A percentile compares a stretch with the other conserved stretches of the same genome.
phyloP scores from a whole-genome alignment of 2,888 invertebrate genomes.

The Lycocerus yunnanus region DNA sequence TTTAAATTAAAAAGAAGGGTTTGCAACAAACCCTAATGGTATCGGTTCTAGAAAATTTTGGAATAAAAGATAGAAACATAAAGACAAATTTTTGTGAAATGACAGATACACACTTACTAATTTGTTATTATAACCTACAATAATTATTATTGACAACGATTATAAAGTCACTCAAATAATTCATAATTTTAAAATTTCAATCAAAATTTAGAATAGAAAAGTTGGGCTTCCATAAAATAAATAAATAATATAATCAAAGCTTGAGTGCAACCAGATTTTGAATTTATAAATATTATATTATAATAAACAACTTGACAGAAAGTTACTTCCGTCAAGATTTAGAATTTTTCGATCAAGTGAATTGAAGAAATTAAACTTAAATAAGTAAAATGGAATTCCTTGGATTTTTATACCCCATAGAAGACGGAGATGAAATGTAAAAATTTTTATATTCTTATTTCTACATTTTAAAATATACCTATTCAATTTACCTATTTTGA shows the following conservation, averaged over 20 bases:
- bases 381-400: neutral
- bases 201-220: neutral
- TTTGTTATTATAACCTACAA: neutral
- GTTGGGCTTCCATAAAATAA: neutral
- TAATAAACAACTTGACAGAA: neutral
- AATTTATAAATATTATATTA: neutral
- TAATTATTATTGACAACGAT: neutral
- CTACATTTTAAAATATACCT: neutral
- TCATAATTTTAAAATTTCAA: neutral
- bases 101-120: too few relatives aligned
- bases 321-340: neutral
- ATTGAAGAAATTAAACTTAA: neutral
- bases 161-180: neutral
- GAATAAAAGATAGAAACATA: too few relatives aligned
- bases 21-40: too few relatives aligned
- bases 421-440: neutral
- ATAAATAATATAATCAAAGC: neutral
- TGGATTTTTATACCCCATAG: neutral
- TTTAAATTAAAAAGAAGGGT: too few relatives aligned
- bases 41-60: too few relatives aligned
- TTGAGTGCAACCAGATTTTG: neutral
- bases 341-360: neutral
- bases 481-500: too few relatives aligned
- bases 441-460: neutral
- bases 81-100: too few relatives aligned